Base-by-base conservation (phyloP, 2,113 vertebrate species). In the Entelurus aequoreus region DNA sequence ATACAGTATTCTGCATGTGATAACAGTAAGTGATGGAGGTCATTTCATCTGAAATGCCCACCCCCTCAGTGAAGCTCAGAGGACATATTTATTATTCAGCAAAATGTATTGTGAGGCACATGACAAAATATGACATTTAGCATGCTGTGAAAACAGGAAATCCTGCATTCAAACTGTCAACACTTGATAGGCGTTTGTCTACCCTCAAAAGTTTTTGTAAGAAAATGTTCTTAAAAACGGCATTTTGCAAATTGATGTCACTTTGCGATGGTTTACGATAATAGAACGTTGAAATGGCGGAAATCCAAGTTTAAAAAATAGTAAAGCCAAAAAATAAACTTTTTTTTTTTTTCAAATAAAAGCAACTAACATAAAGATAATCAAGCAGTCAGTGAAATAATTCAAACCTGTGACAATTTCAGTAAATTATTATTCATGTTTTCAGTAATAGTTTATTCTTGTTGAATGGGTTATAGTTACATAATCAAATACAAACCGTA, bases 101-200 rank as follows among this genome's bases (percentile, higher is more conserved):
- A 69, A 67, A 77, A 73, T 62, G 10, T 79, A 66, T 69, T 54
- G 62, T 73, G 63, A 60, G 63, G 64, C 61, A 81, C 71, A 62
- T 77, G 59, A 71, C 69, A 66, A 71, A 81, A 78, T 68, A 62
- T 88, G 89, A 90, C 89, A 88, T 91, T 90, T 91, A 86, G 80
- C 77, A 53, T 13, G 75, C 75, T 71, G 52, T 87, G 66, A 88
- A 87, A 90, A 90, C 90, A 90, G 88, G 88, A 92, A 87, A 90
- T 89, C 88, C 85, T 91, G 83, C n/a, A n/a, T n/a, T n/a, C n/a
- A n/a, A n/a, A n/a, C n/a, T n/a, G n/a, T n/a, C n/a, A n/a, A n/a
- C 72, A 74, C 54, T 81, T 79, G 38, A 78, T 75, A 85, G 79
- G 69, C 84, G 68, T 50, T 76, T 48, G 60, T 84, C 46, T 66